Base-by-base conservation (phyloP, 2,888 invertebrate genomes). In the Serripes groenlandicus region DNA sequence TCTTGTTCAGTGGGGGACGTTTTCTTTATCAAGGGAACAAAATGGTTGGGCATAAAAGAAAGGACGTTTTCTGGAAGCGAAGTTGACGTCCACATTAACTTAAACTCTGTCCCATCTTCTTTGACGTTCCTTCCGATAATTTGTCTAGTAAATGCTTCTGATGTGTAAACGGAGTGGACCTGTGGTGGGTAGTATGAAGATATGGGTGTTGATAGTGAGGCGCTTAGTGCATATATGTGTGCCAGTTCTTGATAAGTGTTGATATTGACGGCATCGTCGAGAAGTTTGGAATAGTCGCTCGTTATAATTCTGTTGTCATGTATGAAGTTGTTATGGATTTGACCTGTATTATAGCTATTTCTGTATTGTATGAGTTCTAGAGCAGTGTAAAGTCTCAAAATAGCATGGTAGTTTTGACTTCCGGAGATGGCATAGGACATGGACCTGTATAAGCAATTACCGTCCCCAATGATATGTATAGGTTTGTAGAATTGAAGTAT, bases 361-460 rank as follows among this genome's bases (percentile, higher is more conserved):
- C 37, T 35, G 26, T 66, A 18, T 37, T 60, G 60, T 7, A 60
- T 60, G 9, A 60, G 30, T 60, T 60, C 60, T 30, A 60, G 21
- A 30, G 28, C 11, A 18, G 32, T 11, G 32, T 30, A 60, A 18
- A 60, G 60, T 11, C 30, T 7, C 60, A 60, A 11, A 18, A 62
- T 18, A 34, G 15, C n/a, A n/a, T 62, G 62, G 34, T 62, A 30
- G n/a, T 34, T n/a, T 34, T 62, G 62, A 32, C 32, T 32, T 34
- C 62, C 62, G 15, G 62, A 62, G 11, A 62, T 34, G 18, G 32
- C 62, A 21, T 23, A 23, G 1, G 62, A 62, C 32, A 62, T 34
- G 3, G 62, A 62, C 34, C 62, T 15, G 62, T 30, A 34, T 21
- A 62, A 62, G 34, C 62, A 62, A 32, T 62, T 62, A 21, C 62